Conservation (phyloP, 2,888 invertebrate genomes). For the Empis stercorea region DNA sequence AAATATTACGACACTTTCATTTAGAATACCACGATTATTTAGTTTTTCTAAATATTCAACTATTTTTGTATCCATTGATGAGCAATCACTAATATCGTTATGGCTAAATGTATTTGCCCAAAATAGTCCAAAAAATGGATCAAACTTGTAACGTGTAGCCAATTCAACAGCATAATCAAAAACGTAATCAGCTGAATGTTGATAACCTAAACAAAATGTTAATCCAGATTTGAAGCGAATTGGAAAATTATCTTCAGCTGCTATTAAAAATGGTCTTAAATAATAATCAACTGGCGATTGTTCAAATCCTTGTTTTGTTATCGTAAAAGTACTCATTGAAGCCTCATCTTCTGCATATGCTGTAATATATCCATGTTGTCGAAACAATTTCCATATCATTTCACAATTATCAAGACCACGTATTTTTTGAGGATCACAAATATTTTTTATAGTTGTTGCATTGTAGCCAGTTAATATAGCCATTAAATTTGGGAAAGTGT, state of each 20-base stretch:
- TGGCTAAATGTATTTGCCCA: slow-evolving; percentile 71
- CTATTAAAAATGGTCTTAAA: slow-evolving; percentile 56
- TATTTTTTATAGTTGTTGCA: slow-evolving; percentile 35
- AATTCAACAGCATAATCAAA: slow-evolving; percentile 57
- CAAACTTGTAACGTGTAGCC: slow-evolving; percentile 44
- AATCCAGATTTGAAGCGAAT: slow-evolving; percentile 39
- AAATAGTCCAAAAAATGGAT: slow-evolving; percentile 59
- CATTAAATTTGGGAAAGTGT: slow-evolving; percentile 83
- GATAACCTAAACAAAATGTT: slow-evolving; percentile 48
- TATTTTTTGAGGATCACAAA: slow-evolving; percentile 38
- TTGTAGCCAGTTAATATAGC: slow-evolving; percentile 62
- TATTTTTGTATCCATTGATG: slow-evolving; percentile 51
- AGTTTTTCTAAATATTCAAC: slow-evolving; percentile 46
- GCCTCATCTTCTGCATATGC: slow-evolving; percentile 70
- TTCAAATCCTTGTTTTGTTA: slow-evolving; percentile 56
- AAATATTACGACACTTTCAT: slow-evolving; percentile 55
- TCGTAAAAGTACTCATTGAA: slow-evolving; percentile 54
- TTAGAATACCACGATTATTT: slow-evolving; percentile 44
- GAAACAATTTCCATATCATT: slow-evolving; percentile 66
- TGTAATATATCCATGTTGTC: slow-evolving; percentile 57
- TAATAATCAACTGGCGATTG: slow-evolving; percentile 72
- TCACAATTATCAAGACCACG: slow-evolving; percentile 60
- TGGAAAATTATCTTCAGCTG: slow-evolving; percentile 46
- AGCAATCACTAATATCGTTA: slow-evolving; percentile 51
- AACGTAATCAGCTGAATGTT: slow-evolving; percentile 52